A percentile compares a stretch with the other conserved stretches of the same genome.
Conservation (phyloP, 2,888 invertebrate species). For the Agriopis leucophaearia region DNA sequence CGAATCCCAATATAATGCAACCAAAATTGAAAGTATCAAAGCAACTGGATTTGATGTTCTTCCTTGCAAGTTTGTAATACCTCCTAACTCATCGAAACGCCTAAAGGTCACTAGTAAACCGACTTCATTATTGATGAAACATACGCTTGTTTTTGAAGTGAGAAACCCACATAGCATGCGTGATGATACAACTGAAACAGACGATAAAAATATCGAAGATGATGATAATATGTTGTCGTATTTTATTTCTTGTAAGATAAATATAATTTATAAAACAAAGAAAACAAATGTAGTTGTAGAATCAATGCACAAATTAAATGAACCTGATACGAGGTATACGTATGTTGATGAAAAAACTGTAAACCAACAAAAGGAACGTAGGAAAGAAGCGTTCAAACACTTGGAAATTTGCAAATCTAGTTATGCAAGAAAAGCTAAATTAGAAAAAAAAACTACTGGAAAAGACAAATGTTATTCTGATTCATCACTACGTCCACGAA, state of each 20-base stretch:
- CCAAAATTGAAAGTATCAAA: slow-evolving; percentile 73
- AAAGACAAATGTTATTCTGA: slow-evolving; percentile 59
- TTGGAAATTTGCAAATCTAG: slow-evolving; percentile 59
- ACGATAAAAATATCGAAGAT: slow-evolving; percentile 35
- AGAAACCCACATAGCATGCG: slow-evolving; percentile 63
- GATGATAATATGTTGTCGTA: slow-evolving; percentile 65
- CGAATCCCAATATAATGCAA: slow-evolving; percentile 68
- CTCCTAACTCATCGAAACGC: slow-evolving; percentile 66
- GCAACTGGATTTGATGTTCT: slow-evolving; percentile 70
- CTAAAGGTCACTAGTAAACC: slow-evolving; percentile 67
- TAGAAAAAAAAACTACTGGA: slow-evolving; percentile 56
- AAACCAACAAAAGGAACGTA: slow-evolving; percentile 50
- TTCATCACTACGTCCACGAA: slow-evolving; percentile 39
- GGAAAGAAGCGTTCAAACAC: slow-evolving; percentile 56
- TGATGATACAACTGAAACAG: slow-evolving; percentile 30
- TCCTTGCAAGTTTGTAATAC: slow-evolving; percentile 70
- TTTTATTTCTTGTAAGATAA: slow-evolving; percentile 58
- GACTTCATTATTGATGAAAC: slow-evolving; percentile 61
- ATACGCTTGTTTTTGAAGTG: slow-evolving; percentile 63
- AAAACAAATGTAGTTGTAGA: slow-evolving; percentile 54
- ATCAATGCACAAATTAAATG: slow-evolving; percentile 72
- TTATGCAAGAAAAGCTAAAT: slow-evolving; percentile 48
- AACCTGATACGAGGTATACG: slow-evolving; percentile 64
- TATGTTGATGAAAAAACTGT: slow-evolving; percentile 64
- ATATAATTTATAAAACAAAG: slow-evolving; percentile 58